These are phyloP conservation scores for Cyclura pinguis DNA, from an alignment of 2,797 vertebrate genomes.

Conservation along the genomic window DNA sequence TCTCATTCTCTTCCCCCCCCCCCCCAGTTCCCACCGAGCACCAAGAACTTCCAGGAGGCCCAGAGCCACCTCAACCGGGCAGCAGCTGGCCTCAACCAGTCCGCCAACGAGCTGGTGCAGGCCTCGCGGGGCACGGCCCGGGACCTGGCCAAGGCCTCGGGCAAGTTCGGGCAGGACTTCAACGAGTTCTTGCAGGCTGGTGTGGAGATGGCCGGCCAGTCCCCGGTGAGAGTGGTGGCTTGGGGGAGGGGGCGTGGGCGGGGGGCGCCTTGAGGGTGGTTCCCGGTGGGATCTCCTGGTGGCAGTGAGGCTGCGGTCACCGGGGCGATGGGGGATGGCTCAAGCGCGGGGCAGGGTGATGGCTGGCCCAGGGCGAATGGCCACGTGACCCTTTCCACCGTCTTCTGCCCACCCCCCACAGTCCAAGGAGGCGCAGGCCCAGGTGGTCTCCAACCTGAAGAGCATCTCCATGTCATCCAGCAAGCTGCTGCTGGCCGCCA, in stretches of 20 bases:
- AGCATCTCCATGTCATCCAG: constrained; percentile 99
- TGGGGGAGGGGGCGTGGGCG: no score
- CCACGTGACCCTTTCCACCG: no score
- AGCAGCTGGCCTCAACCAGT: constrained; percentile 93
- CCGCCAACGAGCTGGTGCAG: constrained; percentile 95
- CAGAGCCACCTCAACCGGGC: constrained; percentile 92
- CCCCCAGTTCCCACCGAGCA: constrained; percentile 90
- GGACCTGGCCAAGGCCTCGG: constrained; percentile 91
- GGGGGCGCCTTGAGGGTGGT: not conserved
- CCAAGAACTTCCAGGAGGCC: constrained; percentile 93
- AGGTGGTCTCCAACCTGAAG: constrained; percentile 97
- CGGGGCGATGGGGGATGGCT: not conserved
- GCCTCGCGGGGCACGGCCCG: constrained; percentile 93
- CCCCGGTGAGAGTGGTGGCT: constrained; percentile 83
- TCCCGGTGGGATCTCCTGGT: not conserved
- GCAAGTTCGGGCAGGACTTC: constrained; percentile 96
- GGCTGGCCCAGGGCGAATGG: not conserved
- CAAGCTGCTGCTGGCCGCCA: constrained; percentile 94
- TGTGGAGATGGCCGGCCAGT: constrained; percentile 96
- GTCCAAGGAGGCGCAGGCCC: constrained; percentile 93
- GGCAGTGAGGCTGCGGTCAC: not conserved
- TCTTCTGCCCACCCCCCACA: constrained; percentile 61
- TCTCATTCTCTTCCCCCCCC: not conserved
- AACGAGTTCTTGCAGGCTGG: constrained; percentile 94
- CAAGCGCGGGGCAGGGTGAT: not conserved